phyloP scores from a whole-genome alignment of 2,113 vertebrate species.

The Gopherus evgoodei region DNA sequence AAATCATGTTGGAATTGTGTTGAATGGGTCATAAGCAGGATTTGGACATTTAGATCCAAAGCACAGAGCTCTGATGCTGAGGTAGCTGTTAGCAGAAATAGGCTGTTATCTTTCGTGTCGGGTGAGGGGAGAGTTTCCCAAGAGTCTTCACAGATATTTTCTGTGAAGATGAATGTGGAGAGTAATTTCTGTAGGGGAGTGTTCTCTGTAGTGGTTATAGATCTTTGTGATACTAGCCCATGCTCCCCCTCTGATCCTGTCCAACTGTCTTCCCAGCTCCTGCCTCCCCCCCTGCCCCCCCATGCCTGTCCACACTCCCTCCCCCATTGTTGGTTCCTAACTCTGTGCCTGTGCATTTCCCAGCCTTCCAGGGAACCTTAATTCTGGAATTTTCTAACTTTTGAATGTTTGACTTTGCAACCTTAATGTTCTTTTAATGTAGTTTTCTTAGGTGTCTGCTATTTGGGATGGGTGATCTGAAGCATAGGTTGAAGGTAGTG shows the following conservation, averaged over 20 bases:
- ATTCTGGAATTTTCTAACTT: slow-evolving; percentile 29
- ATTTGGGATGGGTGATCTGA: slow-evolving; percentile 13
- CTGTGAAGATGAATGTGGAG: slow-evolving; percentile 14
- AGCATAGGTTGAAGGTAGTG: background rate
- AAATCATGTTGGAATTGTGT: background rate
- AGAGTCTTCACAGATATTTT: background rate
- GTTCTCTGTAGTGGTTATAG: background rate
- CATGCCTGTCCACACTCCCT: background rate
- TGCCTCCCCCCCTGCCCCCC: background rate
- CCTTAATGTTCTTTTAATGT: slow-evolving; percentile 14
- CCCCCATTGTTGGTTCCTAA: slow-evolving; percentile 33
- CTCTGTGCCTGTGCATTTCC: slow-evolving; percentile 31
- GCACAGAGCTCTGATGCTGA: background rate
- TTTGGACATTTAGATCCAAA: background rate
- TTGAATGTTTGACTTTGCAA: slow-evolving; percentile 32
- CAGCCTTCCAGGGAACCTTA: slow-evolving; percentile 20
- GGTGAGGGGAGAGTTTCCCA: background rate
- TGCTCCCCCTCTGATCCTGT: slow-evolving; percentile 38
- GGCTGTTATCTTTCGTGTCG: background rate
- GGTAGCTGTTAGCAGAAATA: slow-evolving; percentile 3
- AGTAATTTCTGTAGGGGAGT: background rate
- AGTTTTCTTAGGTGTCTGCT: slow-evolving; percentile 22
- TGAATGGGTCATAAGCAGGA: background rate
- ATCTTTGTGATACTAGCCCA: background rate
- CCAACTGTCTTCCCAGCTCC: slow-evolving; percentile 18